Evolutionary conservation across 2,113 vertebrate species (phyloP).

Genomic region (Anser brachyrhynchus): DNA sequence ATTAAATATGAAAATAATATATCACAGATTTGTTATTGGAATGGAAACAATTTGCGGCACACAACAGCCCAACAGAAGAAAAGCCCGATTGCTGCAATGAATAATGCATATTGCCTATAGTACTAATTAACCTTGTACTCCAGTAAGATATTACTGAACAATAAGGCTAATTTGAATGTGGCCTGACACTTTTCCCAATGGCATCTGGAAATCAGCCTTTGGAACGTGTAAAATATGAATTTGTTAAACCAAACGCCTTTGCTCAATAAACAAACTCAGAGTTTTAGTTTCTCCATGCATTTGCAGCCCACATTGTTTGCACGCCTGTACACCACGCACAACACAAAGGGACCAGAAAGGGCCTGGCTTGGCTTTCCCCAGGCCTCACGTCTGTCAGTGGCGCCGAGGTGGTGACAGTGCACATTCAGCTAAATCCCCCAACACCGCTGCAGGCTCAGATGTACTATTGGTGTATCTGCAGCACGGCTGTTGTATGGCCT

Average conservation of each 20-base stretch:
- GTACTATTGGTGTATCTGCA: background rate
- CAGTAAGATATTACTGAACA: slow-evolving; percentile 70
- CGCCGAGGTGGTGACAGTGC: fast-evolving
- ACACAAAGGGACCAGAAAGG: background rate
- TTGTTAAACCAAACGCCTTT: slow-evolving; percentile 22
- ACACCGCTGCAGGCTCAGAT: background rate
- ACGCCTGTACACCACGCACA: fast-evolving
- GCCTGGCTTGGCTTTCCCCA: background rate
- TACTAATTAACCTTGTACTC: slow-evolving; percentile 79
- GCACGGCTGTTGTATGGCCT: background rate
- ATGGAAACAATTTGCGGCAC: slow-evolving; percentile 45
- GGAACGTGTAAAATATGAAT: slow-evolving; percentile 17
- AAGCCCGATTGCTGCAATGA: slow-evolving; percentile 71
- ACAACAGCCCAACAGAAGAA: slow-evolving; percentile 66
- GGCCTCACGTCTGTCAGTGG: background rate
- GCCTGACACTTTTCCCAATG: slow-evolving; percentile 62
- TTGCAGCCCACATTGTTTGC: background rate
- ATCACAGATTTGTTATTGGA: slow-evolving; percentile 61
- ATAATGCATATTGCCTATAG: slow-evolving; percentile 75
- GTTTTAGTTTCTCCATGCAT: background rate
- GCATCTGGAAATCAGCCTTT: slow-evolving; percentile 45
- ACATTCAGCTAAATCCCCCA: background rate
- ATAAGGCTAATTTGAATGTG: slow-evolving; percentile 74
- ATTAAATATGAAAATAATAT: slow-evolving; percentile 68
- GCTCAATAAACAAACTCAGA: background rate